Evolutionary conservation across 2,888 invertebrate genomes (phyloP).

Genomic region (Cerceris ruficornis): DNA sequence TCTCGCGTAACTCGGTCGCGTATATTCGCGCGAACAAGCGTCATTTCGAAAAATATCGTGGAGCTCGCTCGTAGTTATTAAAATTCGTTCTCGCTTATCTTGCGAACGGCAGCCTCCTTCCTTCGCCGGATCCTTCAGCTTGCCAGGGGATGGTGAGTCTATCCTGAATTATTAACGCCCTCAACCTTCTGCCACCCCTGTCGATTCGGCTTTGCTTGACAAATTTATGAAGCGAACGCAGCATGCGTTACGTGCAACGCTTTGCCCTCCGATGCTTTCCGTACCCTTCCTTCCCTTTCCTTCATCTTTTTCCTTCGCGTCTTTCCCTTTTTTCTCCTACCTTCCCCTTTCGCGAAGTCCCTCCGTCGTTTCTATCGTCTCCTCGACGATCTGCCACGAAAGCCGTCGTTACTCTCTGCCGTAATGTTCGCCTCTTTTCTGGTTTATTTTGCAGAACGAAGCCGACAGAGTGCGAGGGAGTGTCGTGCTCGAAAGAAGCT

Average conservation of each 20-base stretch:
- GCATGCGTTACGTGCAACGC: background rate
- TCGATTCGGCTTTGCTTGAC: constrained; percentile 24
- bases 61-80: constrained; percentile 25
- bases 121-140: background rate
- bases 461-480: constrained; percentile 98
- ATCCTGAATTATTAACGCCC: constrained; percentile 43
- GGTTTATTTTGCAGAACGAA: constrained; percentile 88
- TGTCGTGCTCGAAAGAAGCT: constrained; percentile 98
- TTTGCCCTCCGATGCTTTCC: background rate
- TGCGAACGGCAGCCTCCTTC: constrained; percentile 11
- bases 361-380: background rate
- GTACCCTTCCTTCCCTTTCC: background rate
- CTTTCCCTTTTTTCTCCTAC: constrained; percentile 2
- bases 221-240: constrained; percentile 28
- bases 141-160: background rate
- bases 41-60: constrained; percentile 33
- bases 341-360: background rate
- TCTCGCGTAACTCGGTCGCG: background rate
- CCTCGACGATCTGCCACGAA: background rate
- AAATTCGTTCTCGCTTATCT: constrained; percentile 40
- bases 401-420: background rate
- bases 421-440: constrained; percentile 9
- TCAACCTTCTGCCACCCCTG: constrained; percentile 1
- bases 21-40: constrained; percentile 5
- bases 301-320: background rate